phyloP scores from a whole-genome alignment of 2,113 vertebrate species.

The Ranitomeya variabilis region DNA sequence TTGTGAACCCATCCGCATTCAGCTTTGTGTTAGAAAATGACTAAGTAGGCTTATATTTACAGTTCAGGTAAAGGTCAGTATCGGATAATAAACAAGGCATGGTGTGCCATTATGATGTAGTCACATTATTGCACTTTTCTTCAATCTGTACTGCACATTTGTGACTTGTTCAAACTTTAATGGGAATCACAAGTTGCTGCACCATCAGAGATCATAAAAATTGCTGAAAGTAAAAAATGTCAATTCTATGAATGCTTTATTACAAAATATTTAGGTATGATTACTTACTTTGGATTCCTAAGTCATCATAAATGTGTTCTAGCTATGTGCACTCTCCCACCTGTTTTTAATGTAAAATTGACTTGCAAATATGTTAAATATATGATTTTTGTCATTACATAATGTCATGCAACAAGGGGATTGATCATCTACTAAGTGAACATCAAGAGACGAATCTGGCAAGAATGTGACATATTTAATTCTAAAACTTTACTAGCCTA shows the following conservation, averaged over 20 bases:
- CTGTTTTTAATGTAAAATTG: neutral
- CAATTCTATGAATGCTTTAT: neutral
- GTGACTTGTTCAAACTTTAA: conserved; percentile 45
- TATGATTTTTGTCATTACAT: neutral
- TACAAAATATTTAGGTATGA: neutral
- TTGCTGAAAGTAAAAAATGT: conserved; percentile 6
- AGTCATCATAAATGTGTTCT: neutral
- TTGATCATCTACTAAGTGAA: neutral
- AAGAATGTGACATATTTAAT: neutral
- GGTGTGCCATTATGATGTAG: conserved; percentile 36
- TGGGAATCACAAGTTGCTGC: conserved; percentile 35
- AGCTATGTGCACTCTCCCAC: neutral
- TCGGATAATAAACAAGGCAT: conserved; percentile 39
- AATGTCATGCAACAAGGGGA: neutral
- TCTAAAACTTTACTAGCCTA: neutral
- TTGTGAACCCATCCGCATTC: conserved; percentile 30
- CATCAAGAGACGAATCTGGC: neutral
- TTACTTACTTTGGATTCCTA: neutral
- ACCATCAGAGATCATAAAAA: conserved; percentile 27
- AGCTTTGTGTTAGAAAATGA: conserved; percentile 41
- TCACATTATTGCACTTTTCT: conserved; percentile 35
- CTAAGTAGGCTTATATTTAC: conserved; percentile 50
- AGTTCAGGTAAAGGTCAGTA: conserved; percentile 49
- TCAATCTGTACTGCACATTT: conserved; percentile 18
- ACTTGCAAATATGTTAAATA: neutral